Evolutionary conservation across 2,888 invertebrate species (phyloP).

Genomic region (Drosophila quinaria): DNA sequence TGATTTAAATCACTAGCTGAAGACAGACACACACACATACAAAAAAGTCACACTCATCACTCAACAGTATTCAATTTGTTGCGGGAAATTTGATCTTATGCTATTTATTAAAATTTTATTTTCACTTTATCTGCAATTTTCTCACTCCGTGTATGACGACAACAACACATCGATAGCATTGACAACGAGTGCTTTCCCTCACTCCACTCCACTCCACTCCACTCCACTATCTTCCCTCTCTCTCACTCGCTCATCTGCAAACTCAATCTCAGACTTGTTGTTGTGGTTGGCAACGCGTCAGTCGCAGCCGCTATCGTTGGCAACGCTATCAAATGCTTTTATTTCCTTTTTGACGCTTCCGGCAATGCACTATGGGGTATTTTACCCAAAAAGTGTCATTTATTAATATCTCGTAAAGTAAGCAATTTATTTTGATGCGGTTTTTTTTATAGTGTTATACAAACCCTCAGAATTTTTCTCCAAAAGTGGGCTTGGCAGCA

Average conservation of each 20-base stretch:
- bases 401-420: too few species aligned
- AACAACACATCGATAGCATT: conserved; percentile 18
- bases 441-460: too few species aligned
- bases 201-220: neutral
- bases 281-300: conserved; percentile 62
- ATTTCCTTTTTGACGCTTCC: conserved; percentile 69
- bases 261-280: conserved; percentile 23
- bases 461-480: too few species aligned
- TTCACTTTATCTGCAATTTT: conserved; percentile 72
- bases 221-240: too few species aligned
- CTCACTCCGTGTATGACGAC: conserved; percentile 12
- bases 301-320: conserved; percentile 58
- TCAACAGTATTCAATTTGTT: conserved; percentile 26
- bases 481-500: too few species aligned
- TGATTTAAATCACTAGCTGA: too few species aligned
- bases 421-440: too few species aligned
- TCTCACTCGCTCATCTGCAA: neutral
- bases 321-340: conserved; percentile 65
- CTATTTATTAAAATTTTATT: conserved; percentile 74
- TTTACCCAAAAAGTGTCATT: too few species aligned
- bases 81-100: conserved; percentile 69
- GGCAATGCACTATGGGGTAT: conserved; percentile 31
- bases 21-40: neutral
- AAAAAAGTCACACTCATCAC: neutral
- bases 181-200: conserved; percentile 12